Percentiles rank a stretch among this genome's conserved stretches.
These are phyloP conservation scores for Drosophila subquinaria DNA, from an alignment of 2,888 invertebrate genomes.

Conservation along the genomic window DNA sequence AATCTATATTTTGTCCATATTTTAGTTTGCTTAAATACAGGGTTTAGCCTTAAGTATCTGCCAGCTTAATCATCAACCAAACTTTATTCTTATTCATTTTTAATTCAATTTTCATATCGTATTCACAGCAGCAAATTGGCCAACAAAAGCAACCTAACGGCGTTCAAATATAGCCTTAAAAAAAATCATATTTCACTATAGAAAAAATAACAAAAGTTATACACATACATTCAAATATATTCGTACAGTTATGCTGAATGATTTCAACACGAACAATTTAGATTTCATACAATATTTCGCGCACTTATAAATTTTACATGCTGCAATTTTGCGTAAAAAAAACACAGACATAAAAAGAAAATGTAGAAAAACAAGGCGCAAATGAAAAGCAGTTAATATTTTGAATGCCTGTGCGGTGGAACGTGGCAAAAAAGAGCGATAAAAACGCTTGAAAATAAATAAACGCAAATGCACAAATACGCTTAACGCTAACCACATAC, in stretches of 20 bases:
- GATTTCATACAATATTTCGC: conserved; percentile 53
- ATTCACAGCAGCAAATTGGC: conserved; percentile 25
- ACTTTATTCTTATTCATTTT: conserved; percentile 11
- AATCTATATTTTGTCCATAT: not conserved
- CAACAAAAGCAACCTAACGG: conserved; percentile 18
- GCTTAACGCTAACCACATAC: conserved; percentile 33
- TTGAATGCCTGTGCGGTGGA: conserved; percentile 37
- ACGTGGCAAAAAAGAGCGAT: conserved; percentile 32
- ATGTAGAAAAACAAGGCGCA: conserved; percentile 8
- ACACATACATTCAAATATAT: conserved; percentile 5
- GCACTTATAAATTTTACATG: conserved; percentile 51
- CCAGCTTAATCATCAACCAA: not conserved
- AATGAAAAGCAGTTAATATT: conserved; percentile 74
- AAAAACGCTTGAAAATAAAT: conserved; percentile 54
- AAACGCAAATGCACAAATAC: conserved; percentile 60
- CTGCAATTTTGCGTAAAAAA: conserved; percentile 21
- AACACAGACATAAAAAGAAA: not conserved
- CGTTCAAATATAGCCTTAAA: conserved; percentile 24
- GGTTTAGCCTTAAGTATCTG: not conserved
- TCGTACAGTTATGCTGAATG: conserved; percentile 36
- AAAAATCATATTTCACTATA: conserved; percentile 14
- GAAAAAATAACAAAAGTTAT: conserved; percentile 13
- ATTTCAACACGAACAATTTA: conserved; percentile 61
- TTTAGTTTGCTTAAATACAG: not conserved
- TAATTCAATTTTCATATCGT: conserved; percentile 13